Evolutionary conservation across 1,140 invertebrate species (phyloP).

Genomic region (Acyrthosiphon pisum): DNA sequence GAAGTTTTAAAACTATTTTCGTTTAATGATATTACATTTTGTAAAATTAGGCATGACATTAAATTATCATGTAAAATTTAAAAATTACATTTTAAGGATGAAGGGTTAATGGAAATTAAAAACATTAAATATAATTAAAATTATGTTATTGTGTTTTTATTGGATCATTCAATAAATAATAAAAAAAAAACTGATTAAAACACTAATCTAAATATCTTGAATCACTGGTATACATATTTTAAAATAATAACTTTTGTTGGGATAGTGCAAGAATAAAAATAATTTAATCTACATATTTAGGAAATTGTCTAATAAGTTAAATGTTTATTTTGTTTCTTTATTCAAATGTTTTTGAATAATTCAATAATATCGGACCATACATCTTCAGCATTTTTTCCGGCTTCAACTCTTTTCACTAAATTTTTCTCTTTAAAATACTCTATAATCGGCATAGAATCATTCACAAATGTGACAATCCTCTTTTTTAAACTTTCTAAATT

Average conservation of each 20-base stretch:
- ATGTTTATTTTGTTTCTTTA: background rate
- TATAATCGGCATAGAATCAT: slow-evolving; percentile 93
- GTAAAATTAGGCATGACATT: background rate
- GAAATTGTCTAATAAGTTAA: slow-evolving; percentile 31
- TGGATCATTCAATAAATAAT: background rate
- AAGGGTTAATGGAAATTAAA: background rate
- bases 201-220: background rate
- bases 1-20: background rate
- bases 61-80: background rate
- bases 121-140: background rate
- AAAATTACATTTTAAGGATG: background rate
- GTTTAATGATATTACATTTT: background rate
- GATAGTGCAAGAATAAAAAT: background rate
- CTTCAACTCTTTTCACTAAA: slow-evolving; percentile 82
- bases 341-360: slow-evolving; percentile 38
- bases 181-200: background rate
- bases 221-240: slow-evolving; percentile 17
- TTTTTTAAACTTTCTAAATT: slow-evolving; percentile 91
- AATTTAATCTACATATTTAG: slow-evolving; percentile 1
- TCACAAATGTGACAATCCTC: slow-evolving; percentile 87
- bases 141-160: background rate
- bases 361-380: slow-evolving; percentile 65
- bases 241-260: slow-evolving; percentile 9
- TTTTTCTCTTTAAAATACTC: slow-evolving; percentile 78
- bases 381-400: slow-evolving; percentile 71